Conservation (phyloP, 1,140 invertebrate species). For the Acromyrmex echinatior region DNA sequence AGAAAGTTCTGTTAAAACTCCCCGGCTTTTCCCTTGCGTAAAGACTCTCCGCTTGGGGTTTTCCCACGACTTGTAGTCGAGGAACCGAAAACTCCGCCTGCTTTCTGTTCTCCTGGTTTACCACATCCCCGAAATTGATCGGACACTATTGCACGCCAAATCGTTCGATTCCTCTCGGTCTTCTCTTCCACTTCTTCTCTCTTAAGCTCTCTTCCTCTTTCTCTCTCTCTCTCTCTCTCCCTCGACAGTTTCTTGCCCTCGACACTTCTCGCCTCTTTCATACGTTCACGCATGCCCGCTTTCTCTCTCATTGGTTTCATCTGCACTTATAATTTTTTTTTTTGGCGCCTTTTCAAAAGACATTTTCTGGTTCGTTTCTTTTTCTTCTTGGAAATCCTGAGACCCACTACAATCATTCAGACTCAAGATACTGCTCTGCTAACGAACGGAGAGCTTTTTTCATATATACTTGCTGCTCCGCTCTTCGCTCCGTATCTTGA, state of each 20-base stretch:
- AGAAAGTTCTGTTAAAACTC: slow-evolving; percentile 43
- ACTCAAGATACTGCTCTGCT: slow-evolving; percentile 43
- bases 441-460: slow-evolving; percentile 68
- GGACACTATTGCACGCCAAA: slow-evolving; percentile 68
- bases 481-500: slow-evolving; percentile 46
- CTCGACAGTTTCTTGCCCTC: not conserved
- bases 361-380: slow-evolving; percentile 72
- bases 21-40: slow-evolving; percentile 3
- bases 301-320: slow-evolving; percentile 40
- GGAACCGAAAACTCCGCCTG: slow-evolving; percentile 35
- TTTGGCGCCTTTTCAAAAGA: slow-evolving; percentile 77
- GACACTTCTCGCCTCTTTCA: not conserved
- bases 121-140: slow-evolving; percentile 20
- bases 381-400: slow-evolving; percentile 68
- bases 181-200: not conserved
- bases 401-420: slow-evolving; percentile 35
- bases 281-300: slow-evolving; percentile 13
- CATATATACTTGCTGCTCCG: slow-evolving; percentile 72
- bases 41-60: slow-evolving; percentile 10
- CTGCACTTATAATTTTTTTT: slow-evolving; percentile 61
- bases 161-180: not conserved
- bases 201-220: slow-evolving; percentile 3
- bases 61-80: not conserved
- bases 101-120: not conserved
- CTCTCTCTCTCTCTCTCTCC: not conserved